Conservation (phyloP, 2,888 invertebrate species). For the Nomada flava region DNA sequence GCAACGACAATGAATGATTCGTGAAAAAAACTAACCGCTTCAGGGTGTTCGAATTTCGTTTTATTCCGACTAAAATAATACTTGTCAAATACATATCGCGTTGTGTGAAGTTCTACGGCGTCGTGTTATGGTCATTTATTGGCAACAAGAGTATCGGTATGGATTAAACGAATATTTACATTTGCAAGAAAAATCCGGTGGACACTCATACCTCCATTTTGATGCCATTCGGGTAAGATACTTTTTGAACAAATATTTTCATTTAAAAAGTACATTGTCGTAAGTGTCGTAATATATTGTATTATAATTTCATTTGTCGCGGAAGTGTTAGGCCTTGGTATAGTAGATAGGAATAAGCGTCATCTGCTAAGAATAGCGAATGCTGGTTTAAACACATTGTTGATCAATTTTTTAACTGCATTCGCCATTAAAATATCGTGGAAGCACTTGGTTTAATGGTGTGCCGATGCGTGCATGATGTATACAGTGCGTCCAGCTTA, state of each 20-base stretch:
- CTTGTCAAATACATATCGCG: not conserved
- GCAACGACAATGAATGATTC: not conserved
- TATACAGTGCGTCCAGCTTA: constrained; percentile 6
- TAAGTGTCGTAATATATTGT: not conserved
- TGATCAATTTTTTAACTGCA: constrained; percentile 1
- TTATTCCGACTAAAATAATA: not conserved
- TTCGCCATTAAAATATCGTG: constrained; percentile 2
- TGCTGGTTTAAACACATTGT: not conserved
- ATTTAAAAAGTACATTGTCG: not conserved
- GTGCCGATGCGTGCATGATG: not conserved
- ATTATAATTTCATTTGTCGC: not conserved
- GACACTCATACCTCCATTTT: not conserved
- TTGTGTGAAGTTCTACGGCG: not conserved
- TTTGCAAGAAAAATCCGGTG: not conserved
- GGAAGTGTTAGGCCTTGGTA: too few species aligned
- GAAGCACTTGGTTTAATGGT: not conserved
- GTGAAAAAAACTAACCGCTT: not conserved
- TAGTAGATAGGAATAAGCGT: not conserved
- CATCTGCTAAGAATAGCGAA: not conserved
- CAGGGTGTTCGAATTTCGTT: not conserved
- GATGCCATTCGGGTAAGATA: constrained; percentile 9
- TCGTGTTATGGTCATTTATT: not conserved
- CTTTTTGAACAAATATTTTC: not conserved
- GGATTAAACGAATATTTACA: not conserved
- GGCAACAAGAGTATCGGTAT: not conserved